Conservation (phyloP, 2,113 vertebrate genomes). For the Caranx ignobilis region DNA sequence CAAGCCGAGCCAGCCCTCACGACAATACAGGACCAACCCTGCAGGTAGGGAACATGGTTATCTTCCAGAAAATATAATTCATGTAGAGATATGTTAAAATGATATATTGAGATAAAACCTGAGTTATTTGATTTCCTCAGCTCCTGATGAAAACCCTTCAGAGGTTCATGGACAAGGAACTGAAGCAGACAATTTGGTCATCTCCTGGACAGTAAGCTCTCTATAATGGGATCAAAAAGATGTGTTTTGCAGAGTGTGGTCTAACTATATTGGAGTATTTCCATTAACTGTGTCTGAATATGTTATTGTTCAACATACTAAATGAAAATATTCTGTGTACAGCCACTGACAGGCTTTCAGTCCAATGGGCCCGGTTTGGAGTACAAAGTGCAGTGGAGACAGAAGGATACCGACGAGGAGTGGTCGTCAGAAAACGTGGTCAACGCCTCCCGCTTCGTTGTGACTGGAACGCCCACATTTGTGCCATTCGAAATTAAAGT, state of each 20-base stretch:
- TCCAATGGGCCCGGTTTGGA: slow-evolving; percentile 93
- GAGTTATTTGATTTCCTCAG: slow-evolving; percentile 70
- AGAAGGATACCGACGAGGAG: slow-evolving; percentile 89
- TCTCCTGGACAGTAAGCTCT: slow-evolving; percentile 93
- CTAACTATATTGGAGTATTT: neutral
- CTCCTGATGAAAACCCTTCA: slow-evolving; percentile 92
- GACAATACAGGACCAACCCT: slow-evolving; percentile 92
- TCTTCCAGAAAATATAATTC: neutral
- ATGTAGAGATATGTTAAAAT: neutral
- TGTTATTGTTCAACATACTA: neutral
- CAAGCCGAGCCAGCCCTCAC: slow-evolving; percentile 87
- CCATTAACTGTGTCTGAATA: neutral
- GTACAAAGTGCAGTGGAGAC: slow-evolving; percentile 94
- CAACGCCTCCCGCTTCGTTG: slow-evolving; percentile 90
- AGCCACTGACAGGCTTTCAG: slow-evolving; percentile 92
- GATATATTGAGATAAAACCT: neutral
- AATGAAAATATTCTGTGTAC: slow-evolving; percentile 17
- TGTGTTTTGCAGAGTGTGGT: too few species aligned
- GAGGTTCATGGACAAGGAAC: slow-evolving; percentile 87
- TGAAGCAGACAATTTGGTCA: slow-evolving; percentile 91
- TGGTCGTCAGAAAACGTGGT: slow-evolving; percentile 90
- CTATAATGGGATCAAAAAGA: neutral
- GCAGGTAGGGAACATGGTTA: slow-evolving; percentile 82
- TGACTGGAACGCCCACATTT: slow-evolving; percentile 90
- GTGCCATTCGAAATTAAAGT: slow-evolving; percentile 93